phyloP scores from a whole-genome alignment of 2,797 vertebrate species.

The Synaphobranchus kaupii region DNA sequence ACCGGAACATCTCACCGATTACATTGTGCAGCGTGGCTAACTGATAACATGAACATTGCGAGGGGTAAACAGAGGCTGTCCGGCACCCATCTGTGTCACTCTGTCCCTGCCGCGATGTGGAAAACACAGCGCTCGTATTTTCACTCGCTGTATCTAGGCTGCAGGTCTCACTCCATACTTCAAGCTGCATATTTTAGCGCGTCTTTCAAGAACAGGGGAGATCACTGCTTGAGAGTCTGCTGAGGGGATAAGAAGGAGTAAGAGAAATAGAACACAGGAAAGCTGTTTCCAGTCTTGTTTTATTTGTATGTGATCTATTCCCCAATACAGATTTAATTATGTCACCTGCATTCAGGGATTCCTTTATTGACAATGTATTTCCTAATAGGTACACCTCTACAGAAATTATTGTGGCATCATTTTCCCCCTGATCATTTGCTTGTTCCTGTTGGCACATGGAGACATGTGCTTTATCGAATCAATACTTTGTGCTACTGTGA shows the following conservation, averaged over 20 bases:
- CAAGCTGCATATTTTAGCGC: slow-evolving; percentile 16
- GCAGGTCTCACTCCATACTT: slow-evolving; percentile 1
- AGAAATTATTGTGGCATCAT: background rate
- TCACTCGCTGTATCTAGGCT: background rate
- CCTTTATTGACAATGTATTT: background rate
- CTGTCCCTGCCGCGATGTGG: background rate
- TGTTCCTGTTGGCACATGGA: background rate
- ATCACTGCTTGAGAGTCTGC: background rate
- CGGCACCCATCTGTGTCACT: background rate
- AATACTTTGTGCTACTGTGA: background rate
- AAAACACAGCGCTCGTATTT: background rate
- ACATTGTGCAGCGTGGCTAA: background rate
- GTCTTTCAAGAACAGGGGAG: background rate
- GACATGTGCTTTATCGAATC: background rate
- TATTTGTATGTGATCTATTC: background rate
- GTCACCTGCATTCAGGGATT: background rate
- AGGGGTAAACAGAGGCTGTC: background rate
- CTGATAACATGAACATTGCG: background rate
- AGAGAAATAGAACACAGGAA: background rate
- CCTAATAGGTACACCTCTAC: background rate
- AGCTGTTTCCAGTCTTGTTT: background rate
- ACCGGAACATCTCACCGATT: too few relatives aligned
- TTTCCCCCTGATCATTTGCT: background rate
- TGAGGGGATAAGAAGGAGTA: background rate
- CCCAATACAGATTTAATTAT: background rate